Evolutionary conservation across 2,888 invertebrate species (phyloP).

Genomic region (Caenorhabditis sinica): DNA sequence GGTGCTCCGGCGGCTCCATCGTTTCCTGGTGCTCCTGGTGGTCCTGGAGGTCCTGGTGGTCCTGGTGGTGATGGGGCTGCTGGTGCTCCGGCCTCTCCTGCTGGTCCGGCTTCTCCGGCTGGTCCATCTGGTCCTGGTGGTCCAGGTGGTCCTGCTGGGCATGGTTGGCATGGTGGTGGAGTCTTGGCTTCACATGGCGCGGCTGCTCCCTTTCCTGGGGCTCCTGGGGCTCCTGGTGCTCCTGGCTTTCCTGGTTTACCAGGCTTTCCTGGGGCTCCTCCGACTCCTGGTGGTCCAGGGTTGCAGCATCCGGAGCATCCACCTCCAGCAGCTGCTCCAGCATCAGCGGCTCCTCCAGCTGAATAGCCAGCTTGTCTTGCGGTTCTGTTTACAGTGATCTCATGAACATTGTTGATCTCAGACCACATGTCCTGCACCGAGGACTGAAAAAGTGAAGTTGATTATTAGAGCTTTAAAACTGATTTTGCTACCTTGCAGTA

Average conservation of each 20-base stretch:
- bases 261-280: conserved; percentile 64
- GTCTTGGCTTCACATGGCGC: conserved; percentile 61
- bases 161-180: conserved; percentile 67
- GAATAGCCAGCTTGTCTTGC: conserved; percentile 60
- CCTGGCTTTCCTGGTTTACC: conserved; percentile 70
- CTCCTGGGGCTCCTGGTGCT: conserved; percentile 74
- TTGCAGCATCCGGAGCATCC: conserved; percentile 69
- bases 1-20: conserved; percentile 59
- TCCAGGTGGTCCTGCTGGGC: conserved; percentile 74
- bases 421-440: conserved; percentile 67
- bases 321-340: conserved; percentile 39
- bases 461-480: neutral
- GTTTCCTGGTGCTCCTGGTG: conserved; percentile 66
- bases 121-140: conserved; percentile 71
- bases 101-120: conserved; percentile 66
- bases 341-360: conserved; percentile 49
- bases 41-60: conserved; percentile 71
- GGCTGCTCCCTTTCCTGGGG: conserved; percentile 68
- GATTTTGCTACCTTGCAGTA: conserved; percentile 62
- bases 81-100: conserved; percentile 61
- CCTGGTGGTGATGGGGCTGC: conserved; percentile 74
- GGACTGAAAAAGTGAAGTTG: conserved; percentile 10
- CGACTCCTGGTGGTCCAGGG: conserved; percentile 65
- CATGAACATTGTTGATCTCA: conserved; percentile 54
- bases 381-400: conserved; percentile 53